Conservation (phyloP, 2,888 invertebrate species). For the Bombylius discolor region DNA sequence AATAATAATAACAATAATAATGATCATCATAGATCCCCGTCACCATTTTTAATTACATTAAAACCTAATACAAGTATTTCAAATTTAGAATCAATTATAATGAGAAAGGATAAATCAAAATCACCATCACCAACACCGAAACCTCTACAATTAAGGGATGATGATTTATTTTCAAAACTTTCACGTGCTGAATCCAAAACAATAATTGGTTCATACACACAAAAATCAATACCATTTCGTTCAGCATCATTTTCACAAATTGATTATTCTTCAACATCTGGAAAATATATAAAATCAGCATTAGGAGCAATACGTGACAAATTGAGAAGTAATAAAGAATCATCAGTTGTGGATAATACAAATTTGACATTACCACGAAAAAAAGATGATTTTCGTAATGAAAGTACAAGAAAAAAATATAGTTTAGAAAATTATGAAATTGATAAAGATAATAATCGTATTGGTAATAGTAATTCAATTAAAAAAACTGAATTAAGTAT, state of each 20-base stretch:
- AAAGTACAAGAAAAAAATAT: constrained; percentile 4
- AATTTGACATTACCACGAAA: constrained; percentile 34
- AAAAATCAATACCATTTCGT: constrained; percentile 59
- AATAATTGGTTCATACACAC: constrained; percentile 47
- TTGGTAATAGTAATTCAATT: constrained; percentile 19
- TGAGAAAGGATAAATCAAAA: constrained; percentile 26
- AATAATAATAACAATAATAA: constrained; percentile 4
- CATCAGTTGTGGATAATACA: constrained; percentile 24
- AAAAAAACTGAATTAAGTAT: constrained; percentile 25
- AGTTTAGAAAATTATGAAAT: constrained; percentile 15
- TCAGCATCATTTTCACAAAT: constrained; percentile 82
- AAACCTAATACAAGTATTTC: constrained; percentile 29
- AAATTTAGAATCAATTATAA: constrained; percentile 28
- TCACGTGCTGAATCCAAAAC: constrained; percentile 47
- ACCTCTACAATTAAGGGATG: constrained; percentile 20
- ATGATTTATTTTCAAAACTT: constrained; percentile 34
- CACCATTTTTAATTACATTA: constrained; percentile 10
- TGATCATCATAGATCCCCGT: not conserved
- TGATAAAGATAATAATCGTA: constrained; percentile 21
- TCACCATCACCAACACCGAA: constrained; percentile 8
- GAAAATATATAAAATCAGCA: constrained; percentile 43
- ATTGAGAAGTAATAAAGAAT: constrained; percentile 25
- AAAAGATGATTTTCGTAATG: constrained; percentile 21
- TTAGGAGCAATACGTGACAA: constrained; percentile 30
- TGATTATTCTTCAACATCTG: constrained; percentile 53